phyloP scores from a whole-genome alignment of 2,888 invertebrate genomes.

The Noctua janthina region DNA sequence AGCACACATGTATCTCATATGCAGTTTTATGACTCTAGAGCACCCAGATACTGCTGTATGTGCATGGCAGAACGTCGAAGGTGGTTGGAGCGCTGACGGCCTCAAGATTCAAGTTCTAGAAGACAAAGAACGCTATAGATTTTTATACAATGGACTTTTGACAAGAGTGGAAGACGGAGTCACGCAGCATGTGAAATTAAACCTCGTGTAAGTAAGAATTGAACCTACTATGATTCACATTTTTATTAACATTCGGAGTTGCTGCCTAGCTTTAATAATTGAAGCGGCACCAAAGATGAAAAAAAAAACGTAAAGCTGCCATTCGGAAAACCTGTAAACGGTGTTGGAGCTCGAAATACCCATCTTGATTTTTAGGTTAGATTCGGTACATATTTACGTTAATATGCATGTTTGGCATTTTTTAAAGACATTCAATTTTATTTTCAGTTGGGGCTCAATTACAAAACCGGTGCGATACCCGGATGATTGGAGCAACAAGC shows the following conservation, averaged over 20 bases:
- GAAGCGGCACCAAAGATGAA: too few species aligned
- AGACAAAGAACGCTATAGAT: slow-evolving; percentile 90
- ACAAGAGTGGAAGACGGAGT: slow-evolving; percentile 81
- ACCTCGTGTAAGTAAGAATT: slow-evolving; percentile 91
- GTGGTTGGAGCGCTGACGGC: slow-evolving; percentile 90
- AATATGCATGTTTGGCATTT: background rate
- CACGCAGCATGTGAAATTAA: slow-evolving; percentile 85
- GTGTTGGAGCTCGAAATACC: background rate
- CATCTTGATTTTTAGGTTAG: background rate
- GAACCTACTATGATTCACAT: background rate
- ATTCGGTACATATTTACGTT: too few species aligned
- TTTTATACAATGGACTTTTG: slow-evolving; percentile 93
- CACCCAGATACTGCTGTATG: slow-evolving; percentile 89
- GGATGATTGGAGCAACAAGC: slow-evolving; percentile 88
- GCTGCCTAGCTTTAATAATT: background rate
- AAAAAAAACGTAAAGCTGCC: background rate
- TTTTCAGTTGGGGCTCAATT: slow-evolving; percentile 90
- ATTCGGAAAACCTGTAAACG: background rate
- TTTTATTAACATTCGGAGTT: background rate
- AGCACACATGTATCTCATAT: background rate
- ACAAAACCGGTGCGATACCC: slow-evolving; percentile 87
- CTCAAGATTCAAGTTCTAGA: slow-evolving; percentile 92
- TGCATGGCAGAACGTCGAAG: slow-evolving; percentile 76
- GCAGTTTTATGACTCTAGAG: slow-evolving; percentile 74
- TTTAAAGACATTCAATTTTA: background rate